phyloP scores from a whole-genome alignment of 2,888 invertebrate genomes.

The Harmothoe impar region DNA sequence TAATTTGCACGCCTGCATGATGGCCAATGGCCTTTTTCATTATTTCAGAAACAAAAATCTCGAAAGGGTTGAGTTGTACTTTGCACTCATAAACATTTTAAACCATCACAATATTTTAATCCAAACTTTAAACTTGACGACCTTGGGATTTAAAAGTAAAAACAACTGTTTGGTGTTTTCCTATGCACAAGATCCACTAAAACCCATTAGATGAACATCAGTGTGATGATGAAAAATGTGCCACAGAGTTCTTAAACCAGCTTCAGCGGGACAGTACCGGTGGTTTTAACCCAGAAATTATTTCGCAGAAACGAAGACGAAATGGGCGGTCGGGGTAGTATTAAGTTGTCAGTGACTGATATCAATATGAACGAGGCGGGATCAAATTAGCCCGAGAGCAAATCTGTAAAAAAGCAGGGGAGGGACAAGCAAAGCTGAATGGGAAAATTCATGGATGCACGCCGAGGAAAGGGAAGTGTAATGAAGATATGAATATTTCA shows the following conservation, averaged over 20 bases:
- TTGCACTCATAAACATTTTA: background rate
- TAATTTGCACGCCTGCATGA: background rate
- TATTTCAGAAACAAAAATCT: background rate
- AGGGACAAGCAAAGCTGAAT: background rate
- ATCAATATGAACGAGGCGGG: conserved; percentile 1
- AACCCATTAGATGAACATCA: no score
- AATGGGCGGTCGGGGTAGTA: background rate
- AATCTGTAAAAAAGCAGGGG: background rate
- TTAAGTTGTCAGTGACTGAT: conserved; percentile 40
- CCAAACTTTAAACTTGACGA: background rate
- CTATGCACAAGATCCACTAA: background rate
- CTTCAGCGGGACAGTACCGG: background rate
- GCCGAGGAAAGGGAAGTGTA: background rate
- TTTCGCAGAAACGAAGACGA: background rate
- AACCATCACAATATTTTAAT: background rate
- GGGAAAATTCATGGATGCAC: conserved; percentile 3
- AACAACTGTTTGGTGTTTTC: background rate
- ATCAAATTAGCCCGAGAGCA: conserved; percentile 22
- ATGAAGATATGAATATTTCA: conserved; percentile 39
- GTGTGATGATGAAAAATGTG: background rate
- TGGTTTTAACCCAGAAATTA: conserved; percentile 3
- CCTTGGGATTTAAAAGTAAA: background rate
- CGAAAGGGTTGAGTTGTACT: background rate
- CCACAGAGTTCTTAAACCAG: background rate
- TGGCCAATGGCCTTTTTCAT: background rate